Percentiles rank a stretch among this genome's conserved stretches.
Evolutionary conservation across 1,140 invertebrate genomes (phyloP).

Genomic region (Papilio dardanus): DNA sequence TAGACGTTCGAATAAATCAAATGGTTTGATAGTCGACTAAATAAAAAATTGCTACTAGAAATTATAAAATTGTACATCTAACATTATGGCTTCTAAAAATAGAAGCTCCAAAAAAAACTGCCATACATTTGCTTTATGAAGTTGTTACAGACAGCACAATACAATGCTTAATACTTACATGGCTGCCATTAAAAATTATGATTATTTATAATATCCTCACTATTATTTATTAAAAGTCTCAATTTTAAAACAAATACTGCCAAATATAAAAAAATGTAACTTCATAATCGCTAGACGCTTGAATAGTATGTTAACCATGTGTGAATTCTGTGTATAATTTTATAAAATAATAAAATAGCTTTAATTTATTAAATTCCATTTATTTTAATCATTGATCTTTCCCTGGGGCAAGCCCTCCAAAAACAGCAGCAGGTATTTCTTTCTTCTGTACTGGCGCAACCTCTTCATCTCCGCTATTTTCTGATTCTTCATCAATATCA

Average conservation of each 20-base stretch:
- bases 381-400: constrained; percentile 55
- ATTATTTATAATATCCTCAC: no score
- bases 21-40: neutral
- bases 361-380: constrained; percentile 59
- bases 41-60: neutral
- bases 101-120: neutral
- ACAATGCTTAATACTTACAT: no score
- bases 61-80: neutral
- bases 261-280: neutral
- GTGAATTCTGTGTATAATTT: constrained; percentile 35
- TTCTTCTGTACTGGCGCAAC: constrained; percentile 91
- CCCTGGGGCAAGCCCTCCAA: constrained; percentile 87
- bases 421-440: constrained; percentile 92
- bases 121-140: no score
- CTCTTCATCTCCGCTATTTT: constrained; percentile 86
- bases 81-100: neutral
- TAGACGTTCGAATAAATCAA: no score
- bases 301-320: constrained; percentile 19
- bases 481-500: constrained; percentile 92
- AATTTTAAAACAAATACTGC: constrained; percentile 1
- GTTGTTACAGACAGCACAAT: no score
- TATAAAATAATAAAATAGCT: constrained; percentile 58
- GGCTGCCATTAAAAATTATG: no score
- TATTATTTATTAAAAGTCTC: neutral
- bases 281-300: constrained; percentile 1